These are phyloP conservation scores for Lates japonicus DNA, from an alignment of 2,797 vertebrate species.

Conservation along the genomic window DNA sequence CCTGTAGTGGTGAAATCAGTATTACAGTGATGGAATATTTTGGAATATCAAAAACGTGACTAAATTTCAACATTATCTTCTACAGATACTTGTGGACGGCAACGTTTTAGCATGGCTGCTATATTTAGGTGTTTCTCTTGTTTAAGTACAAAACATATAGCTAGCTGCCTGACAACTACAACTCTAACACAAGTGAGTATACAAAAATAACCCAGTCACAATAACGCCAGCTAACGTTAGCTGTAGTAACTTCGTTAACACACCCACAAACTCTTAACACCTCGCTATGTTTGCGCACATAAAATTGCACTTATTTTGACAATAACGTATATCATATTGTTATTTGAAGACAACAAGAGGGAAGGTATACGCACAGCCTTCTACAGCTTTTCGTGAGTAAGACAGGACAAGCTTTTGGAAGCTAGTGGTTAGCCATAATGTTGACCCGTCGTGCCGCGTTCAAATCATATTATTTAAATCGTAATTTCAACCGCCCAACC, in stretches of 20 bases:
- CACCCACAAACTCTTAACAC: background rate
- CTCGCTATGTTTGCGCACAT: background rate
- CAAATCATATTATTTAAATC: background rate
- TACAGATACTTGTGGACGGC: background rate
- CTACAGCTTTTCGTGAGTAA: background rate
- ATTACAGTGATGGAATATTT: background rate
- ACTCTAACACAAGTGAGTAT: background rate
- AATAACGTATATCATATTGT: background rate
- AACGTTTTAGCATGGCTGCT: background rate
- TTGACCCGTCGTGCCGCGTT: slow-evolving; percentile 37
- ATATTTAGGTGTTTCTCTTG: background rate
- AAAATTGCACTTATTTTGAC: too few relatives aligned
- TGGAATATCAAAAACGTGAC: background rate
- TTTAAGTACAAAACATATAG: background rate
- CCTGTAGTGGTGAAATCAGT: slow-evolving; percentile 21
- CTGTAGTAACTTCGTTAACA: background rate
- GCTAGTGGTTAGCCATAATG: slow-evolving; percentile 32
- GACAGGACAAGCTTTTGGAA: slow-evolving; percentile 4
- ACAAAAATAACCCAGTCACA: slow-evolving; percentile 10
- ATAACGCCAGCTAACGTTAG: slow-evolving; percentile 27
- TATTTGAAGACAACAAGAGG: background rate
- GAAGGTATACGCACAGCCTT: slow-evolving; percentile 16
- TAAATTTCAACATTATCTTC: background rate
- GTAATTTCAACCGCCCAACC: background rate
- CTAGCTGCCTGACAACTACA: too few relatives aligned